Evolutionary conservation across 1,140 invertebrate species (phyloP), one percentile per base, ranked within the genome.

Genomic region (Agrilus planipennis): DNA sequence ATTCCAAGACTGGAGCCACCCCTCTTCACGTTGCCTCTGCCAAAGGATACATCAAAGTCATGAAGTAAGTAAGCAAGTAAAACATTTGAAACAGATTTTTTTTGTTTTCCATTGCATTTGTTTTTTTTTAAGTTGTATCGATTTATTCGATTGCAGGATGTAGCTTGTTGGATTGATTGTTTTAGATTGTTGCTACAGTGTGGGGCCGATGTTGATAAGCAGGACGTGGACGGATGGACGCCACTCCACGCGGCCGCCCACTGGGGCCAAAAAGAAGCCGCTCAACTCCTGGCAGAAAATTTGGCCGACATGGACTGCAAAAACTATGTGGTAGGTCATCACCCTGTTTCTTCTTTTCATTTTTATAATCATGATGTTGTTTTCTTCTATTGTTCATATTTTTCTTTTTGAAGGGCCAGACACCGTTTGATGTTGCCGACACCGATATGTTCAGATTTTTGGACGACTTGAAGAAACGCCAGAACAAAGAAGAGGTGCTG

Each of bases 161-260:
- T n/a, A n/a, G n/a, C n/a, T n/a, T n/a, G n/a, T n/a, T n/a, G n/a
- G 5, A 25, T 25, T 25, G 11, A 25, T 25, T 17, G 11, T 64
- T 64, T 61, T 48, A 75, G 61, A 58, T 75, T 87, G 51, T 62
- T 89, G 45, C 60, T 93, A 27, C 66, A 89, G 55, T 76, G 83
- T 55, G 79, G 78, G n/a, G 74, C 73, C 15, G 82, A 95, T 64
- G 76, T 96, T 16, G 87, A 98, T 70, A 75, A 76, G 50, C 77
- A 88, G 61, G 94, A 98, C 65, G 77, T 81, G 55, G 95, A 99
- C 65, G 95, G 94, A 10, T 99, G 95, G 94, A 98, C 92, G 10
- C 87, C 95, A 15, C 67, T 99, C 28, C 94, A 99, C 65, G 94
- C 90, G 14, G 92, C 95, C 6, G 86, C 92, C 4, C 89, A 98